These are phyloP conservation scores for Rhynchomys soricoides DNA, from an alignment of 2,113 vertebrate genomes.

Conservation along the genomic window DNA sequence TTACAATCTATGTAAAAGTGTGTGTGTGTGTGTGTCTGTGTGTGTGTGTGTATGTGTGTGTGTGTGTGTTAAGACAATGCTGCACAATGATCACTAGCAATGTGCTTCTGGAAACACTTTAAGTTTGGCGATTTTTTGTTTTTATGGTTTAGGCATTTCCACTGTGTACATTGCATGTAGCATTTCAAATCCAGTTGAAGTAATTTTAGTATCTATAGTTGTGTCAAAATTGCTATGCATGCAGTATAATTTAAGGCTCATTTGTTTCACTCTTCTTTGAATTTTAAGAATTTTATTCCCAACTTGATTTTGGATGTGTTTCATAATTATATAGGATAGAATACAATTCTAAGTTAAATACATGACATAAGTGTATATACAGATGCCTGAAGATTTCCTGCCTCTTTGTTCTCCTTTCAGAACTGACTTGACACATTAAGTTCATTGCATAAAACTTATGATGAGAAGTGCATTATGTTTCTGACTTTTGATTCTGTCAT, in stretches of 20 bases:
- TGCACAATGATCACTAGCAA: not conserved
- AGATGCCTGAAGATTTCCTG: not conserved
- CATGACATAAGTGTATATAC: not conserved
- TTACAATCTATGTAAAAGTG: no score
- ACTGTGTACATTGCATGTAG: not conserved
- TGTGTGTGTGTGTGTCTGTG: not conserved
- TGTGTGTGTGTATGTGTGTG: not conserved
- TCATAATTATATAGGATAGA: not conserved
- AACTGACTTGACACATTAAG: not conserved
- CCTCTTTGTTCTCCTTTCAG: not conserved
- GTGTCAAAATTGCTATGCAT: not conserved
- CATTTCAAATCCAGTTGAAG: conserved; percentile 1
- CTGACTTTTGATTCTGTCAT: not conserved
- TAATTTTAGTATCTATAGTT: not conserved
- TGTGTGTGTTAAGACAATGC: conserved; percentile 2
- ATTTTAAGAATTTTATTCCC: not conserved
- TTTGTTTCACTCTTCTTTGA: not conserved
- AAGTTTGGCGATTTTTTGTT: not conserved
- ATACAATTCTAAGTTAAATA: not conserved
- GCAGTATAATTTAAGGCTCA: not conserved
- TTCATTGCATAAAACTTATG: not conserved
- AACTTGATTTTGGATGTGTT: conserved; percentile 18
- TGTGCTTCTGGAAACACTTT: not conserved
- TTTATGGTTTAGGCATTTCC: not conserved
- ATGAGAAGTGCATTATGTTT: not conserved